phyloP scores from a whole-genome alignment of 1,140 invertebrate species.

The Lerema accius region DNA sequence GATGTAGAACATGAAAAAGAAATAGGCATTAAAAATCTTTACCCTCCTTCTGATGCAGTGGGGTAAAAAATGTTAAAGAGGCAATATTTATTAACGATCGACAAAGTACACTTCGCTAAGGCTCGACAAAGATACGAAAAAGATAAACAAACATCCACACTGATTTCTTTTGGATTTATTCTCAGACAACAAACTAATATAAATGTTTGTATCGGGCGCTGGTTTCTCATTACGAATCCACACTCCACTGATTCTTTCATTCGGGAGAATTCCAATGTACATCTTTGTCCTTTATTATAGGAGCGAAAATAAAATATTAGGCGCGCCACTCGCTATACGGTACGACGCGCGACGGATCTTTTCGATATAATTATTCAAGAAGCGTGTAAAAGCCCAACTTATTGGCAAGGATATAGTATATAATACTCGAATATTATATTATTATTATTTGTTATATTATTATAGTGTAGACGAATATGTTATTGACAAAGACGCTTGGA shows the following conservation, averaged over 20 bases:
- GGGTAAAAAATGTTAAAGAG: too few species aligned
- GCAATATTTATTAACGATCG: background rate
- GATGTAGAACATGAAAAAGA: too few species aligned
- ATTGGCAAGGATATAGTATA: too few species aligned
- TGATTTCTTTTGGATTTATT: background rate
- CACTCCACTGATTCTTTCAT: background rate
- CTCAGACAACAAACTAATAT: background rate
- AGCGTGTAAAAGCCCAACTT: too few species aligned
- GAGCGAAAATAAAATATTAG: background rate
- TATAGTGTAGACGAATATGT: too few species aligned
- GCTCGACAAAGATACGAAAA: background rate
- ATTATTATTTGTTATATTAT: too few species aligned
- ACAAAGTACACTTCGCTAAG: background rate
- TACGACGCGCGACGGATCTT: too few species aligned
- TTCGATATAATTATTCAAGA: too few species aligned
- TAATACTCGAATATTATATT: too few species aligned
- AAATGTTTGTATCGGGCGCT: background rate
- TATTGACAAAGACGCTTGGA: too few species aligned
- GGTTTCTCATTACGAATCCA: constrained; percentile 11
- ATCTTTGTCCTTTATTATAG: constrained; percentile 1
- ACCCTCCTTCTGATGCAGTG: too few species aligned
- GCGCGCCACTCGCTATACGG: background rate
- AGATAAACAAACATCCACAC: background rate
- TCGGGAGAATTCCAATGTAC: background rate
- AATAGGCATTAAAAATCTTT: too few species aligned